phyloP scores from a whole-genome alignment of 2,797 vertebrate genomes.

The Craterocephalus amniculus region DNA sequence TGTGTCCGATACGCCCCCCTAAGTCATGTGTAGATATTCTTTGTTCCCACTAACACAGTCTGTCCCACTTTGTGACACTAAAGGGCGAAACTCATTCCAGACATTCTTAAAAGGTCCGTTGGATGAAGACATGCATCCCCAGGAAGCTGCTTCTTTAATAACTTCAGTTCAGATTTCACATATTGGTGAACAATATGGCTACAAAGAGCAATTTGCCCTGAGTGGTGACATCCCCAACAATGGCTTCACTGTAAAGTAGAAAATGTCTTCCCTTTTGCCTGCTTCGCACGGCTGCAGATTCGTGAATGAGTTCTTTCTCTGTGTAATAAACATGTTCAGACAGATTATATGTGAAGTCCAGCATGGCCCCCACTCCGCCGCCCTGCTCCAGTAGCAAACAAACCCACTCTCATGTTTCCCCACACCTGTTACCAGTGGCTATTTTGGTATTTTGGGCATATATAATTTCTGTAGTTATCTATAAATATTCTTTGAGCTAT shows the following conservation, averaged over 20 bases:
- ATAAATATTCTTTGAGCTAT: slow-evolving; percentile 37
- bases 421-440: slow-evolving; percentile 55
- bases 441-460: slow-evolving; percentile 46
- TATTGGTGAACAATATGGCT: slow-evolving; percentile 48
- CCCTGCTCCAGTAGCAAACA: slow-evolving; percentile 35
- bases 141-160: slow-evolving; percentile 14
- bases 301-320: slow-evolving; percentile 54
- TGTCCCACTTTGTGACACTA: slow-evolving; percentile 14
- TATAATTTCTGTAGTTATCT: slow-evolving; percentile 36
- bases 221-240: slow-evolving; percentile 45
- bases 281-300: slow-evolving; percentile 33
- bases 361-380: background rate
- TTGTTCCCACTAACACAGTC: background rate
- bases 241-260: slow-evolving; percentile 49
- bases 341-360: slow-evolving; percentile 8
- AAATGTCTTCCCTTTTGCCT: slow-evolving; percentile 14
- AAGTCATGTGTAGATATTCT: background rate
- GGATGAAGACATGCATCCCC: slow-evolving; percentile 1
- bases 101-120: slow-evolving; percentile 55
- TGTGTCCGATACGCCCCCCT: background rate
- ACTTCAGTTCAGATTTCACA: slow-evolving; percentile 27
- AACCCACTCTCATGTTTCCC: slow-evolving; percentile 49
- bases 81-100: slow-evolving; percentile 48
- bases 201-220: slow-evolving; percentile 39
- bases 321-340: slow-evolving; percentile 31